These are phyloP conservation scores for Numenius phaeopus DNA, from an alignment of 2,797 vertebrate species.

Conservation along the genomic window DNA sequence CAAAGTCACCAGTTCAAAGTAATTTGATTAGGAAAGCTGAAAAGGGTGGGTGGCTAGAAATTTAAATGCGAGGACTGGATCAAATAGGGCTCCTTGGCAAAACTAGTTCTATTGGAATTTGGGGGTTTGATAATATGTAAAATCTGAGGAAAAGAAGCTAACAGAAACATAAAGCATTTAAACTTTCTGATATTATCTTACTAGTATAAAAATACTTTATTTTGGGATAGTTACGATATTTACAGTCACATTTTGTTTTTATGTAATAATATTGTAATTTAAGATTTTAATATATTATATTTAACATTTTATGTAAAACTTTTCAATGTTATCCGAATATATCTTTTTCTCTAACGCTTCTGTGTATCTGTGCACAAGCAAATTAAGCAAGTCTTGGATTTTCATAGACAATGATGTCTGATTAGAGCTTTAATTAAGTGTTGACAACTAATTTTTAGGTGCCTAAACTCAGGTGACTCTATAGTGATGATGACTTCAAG, in stretches of 20 bases:
- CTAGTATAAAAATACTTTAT: background rate
- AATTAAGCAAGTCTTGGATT: background rate
- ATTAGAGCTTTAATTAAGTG: background rate
- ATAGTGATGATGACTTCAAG: background rate
- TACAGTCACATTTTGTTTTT: background rate
- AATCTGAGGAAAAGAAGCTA: accelerated
- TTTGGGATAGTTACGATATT: background rate
- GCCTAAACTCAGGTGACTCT: background rate
- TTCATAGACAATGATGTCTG: background rate
- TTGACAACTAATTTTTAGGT: background rate
- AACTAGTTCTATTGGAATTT: background rate
- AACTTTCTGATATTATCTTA: background rate
- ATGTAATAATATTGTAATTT: background rate
- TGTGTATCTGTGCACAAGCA: background rate
- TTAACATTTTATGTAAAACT: background rate
- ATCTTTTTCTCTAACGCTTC: background rate
- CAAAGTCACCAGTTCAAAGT: background rate
- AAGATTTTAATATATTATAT: background rate
- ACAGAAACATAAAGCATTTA: background rate
- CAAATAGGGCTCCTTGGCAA: background rate
- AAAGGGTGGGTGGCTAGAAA: background rate
- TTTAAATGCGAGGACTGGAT: background rate
- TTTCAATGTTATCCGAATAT: background rate
- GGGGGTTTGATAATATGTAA: background rate
- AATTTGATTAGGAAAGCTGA: background rate